Evolutionary conservation across 2,888 invertebrate species (phyloP), one percentile per base, ranked within the genome.

Genomic region (Clitarchus hookeri): DNA sequence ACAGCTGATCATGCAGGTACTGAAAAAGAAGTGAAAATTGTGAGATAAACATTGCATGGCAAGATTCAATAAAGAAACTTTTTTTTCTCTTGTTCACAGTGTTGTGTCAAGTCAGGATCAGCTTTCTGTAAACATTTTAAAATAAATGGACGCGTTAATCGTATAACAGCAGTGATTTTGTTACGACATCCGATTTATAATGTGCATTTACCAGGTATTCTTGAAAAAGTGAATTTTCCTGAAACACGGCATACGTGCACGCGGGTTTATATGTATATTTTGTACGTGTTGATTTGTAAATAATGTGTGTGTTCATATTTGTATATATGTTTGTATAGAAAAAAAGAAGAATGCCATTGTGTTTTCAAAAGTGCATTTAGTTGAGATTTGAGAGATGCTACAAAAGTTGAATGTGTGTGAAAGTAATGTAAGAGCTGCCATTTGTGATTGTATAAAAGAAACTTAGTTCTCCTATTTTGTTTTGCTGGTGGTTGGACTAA

Each of bases 321-420:
- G 65, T 65, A 65, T n/a, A 65, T 65, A 65, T 65, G 65, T 65
- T 65, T 65, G 65, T 65, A 65, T 65, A 65, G 65, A n/a, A 65
- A 65, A 65, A 65, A 23, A 65, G 65, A n/a, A 16, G 19, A 65
- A 65, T n/a, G n/a, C 65, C 65, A 65, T 19, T 65, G 48, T 48
- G 48, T 48, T 48, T 48, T 16, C 11, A 23, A 11, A 65, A 16
- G 65, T 19, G 11, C 11, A 65, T 23, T 23, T 65, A 23, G 65
- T 65, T 65, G 65, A 65, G 3, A 1, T 65, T 65, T 65, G 8
- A 11, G 11, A 65, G 23, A 6, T 65, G n/a, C 1, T 65, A 23
- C n/a, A 65, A 65, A 19, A 23, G 8, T 65, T 65, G 19, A 65
- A n/a, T 23, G 65, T 9, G 23, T 65, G 19, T 65, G 11, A 65